Conservation (phyloP, 2,888 invertebrate species). For the Nemoura dubitans region DNA sequence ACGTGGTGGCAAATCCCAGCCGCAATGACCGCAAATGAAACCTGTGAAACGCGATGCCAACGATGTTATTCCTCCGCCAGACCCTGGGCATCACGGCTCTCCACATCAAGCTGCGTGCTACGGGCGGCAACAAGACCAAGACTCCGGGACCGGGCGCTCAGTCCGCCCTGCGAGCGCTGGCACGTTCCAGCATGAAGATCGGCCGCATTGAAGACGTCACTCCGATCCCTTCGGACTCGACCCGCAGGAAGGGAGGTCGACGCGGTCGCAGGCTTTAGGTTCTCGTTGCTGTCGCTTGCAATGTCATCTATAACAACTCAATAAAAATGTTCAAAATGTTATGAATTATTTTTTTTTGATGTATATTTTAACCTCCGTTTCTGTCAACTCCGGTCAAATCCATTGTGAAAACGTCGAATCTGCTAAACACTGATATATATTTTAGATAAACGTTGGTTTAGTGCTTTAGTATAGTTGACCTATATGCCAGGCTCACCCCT, state of each 20-base stretch:
- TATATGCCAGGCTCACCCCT: too few relatives aligned
- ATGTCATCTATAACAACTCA: neutral
- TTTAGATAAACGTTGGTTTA: too few relatives aligned
- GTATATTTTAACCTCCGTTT: too few relatives aligned
- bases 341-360: too few relatives aligned
- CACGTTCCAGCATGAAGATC: constrained; percentile 99
- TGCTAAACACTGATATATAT: too few relatives aligned
- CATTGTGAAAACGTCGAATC: too few relatives aligned
- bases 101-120: constrained; percentile 97
- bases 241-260: constrained; percentile 99
- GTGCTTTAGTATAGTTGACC: too few relatives aligned
- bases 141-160: constrained; percentile 99
- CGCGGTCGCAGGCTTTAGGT: constrained; percentile 97
- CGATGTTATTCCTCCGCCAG: constrained; percentile 53
- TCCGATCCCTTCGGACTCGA: constrained; percentile 98
- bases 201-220: constrained; percentile 99
- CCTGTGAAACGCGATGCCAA: too few relatives aligned
- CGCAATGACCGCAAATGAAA: too few relatives aligned
- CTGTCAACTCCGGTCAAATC: too few relatives aligned
- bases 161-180: constrained; percentile 96
- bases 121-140: constrained; percentile 98
- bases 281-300: neutral
- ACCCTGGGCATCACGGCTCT: constrained; percentile 95
- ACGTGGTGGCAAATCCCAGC: too few relatives aligned
- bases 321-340: neutral